Evolutionary conservation across 2,888 invertebrate species (phyloP), one percentile per base, ranked within the genome.

Genomic region (Uloborus plumipes): DNA sequence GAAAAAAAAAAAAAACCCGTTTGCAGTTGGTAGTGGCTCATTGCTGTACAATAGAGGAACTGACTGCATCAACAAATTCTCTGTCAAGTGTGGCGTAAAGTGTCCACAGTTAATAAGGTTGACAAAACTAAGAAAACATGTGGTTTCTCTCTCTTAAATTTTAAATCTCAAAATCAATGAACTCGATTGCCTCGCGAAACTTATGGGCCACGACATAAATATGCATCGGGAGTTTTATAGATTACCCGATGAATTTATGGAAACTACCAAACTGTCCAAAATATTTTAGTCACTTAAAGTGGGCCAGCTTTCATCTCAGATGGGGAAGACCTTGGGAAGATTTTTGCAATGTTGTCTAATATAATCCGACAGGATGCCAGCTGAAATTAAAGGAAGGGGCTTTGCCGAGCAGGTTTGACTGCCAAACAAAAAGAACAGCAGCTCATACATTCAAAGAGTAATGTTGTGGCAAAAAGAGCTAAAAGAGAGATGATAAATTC

Each of bases 171-270:
- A 61, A 26, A 31, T 14, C 3, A 61, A 26, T 13, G 61, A 61
- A 61, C 16, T 61, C 6, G 61, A 61, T 14, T 11, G 15, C 16
- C 31, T 61, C 6, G 61, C 61, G 2, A 61, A 26, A 61, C 26
- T 61, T n/a, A 61, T 61, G 61, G 61, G 26, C 9, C 31, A 61
- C 61, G 61, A 61, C 31, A 61, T 61, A 1, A 61, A 26, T 3
- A 26, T 61, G 2, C 61, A 61, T 31, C 1, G 11, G 31, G n/a
- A 61, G 14, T 61, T 31, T 26, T 61, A 61, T 31, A 61, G 61
- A 61, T 2, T 61, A 26, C 61, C 61, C 2, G 61, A 26, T 61
- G 3, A 22, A 26, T 7, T 61, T 7, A 14, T 26, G 13, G 15
- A 61, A 26, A n/a, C 15, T 1, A 31, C 61, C 15, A 61, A 61